Percentiles rank a stretch among this genome's conserved stretches.
Conservation (phyloP, 1,140 invertebrate genomes). For the Nixonia krombeini region DNA sequence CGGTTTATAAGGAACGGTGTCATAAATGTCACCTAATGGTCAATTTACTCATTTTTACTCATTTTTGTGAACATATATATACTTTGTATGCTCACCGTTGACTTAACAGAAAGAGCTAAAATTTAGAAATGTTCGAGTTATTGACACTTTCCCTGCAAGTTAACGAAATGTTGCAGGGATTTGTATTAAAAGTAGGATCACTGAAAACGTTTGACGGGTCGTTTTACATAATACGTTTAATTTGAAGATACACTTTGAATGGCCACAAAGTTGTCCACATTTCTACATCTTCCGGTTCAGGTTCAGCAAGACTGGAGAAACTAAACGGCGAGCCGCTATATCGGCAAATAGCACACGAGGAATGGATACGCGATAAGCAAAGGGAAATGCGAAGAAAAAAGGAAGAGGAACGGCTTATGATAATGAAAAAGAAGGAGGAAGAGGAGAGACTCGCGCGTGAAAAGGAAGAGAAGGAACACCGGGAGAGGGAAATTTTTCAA, state of each 20-base stretch:
- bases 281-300: slow-evolving; percentile 43
- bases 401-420: slow-evolving; percentile 25
- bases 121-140: no score
- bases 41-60: no score
- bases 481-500: slow-evolving; percentile 53
- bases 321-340: not conserved
- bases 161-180: no score
- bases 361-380: slow-evolving; percentile 58
- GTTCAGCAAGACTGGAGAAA: slow-evolving; percentile 6
- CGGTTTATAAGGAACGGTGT: no score
- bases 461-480: slow-evolving; percentile 44
- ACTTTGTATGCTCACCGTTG: no score
- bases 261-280: slow-evolving; percentile 39
- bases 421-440: slow-evolving; percentile 30
- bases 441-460: slow-evolving; percentile 40
- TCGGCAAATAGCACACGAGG: slow-evolving; percentile 45
- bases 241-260: slow-evolving; percentile 29
- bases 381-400: slow-evolving; percentile 31
- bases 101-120: no score
- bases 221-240: no score
- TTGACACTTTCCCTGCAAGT: no score
- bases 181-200: no score
- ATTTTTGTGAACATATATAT: no score
- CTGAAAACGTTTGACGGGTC: no score
- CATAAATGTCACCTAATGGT: no score